These are phyloP conservation scores for Sebastes trivittatus DNA, from an alignment of 2,797 vertebrate species.

Conservation along the genomic window DNA sequence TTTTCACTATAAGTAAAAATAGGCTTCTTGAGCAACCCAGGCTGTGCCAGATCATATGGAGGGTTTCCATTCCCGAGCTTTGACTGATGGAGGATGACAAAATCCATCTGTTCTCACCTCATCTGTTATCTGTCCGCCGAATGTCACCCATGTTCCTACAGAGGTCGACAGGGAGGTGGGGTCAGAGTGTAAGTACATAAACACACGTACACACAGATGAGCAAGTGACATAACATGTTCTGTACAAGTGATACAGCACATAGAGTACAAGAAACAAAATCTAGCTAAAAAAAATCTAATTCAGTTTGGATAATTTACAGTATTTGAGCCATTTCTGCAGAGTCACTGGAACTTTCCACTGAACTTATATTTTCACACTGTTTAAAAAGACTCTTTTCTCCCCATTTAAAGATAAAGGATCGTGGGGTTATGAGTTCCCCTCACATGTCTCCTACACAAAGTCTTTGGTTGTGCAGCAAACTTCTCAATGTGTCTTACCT, in stretches of 20 bases:
- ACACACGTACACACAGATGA: conserved; percentile 9
- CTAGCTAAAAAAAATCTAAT: neutral
- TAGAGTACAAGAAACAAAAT: neutral
- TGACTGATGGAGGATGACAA: conserved; percentile 58
- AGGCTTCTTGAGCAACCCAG: conserved; percentile 29
- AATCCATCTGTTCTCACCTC: conserved; percentile 87
- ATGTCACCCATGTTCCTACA: conserved; percentile 97
- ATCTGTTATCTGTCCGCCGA: conserved; percentile 97
- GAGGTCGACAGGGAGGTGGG: conserved; percentile 31
- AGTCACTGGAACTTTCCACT: neutral
- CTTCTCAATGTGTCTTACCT: conserved; percentile 80
- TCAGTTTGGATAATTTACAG: neutral
- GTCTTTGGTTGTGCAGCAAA: conserved; percentile 10
- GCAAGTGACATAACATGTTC: neutral
- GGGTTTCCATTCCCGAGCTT: conserved; percentile 44
- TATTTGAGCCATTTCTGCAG: conserved; percentile 2
- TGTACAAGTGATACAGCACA: neutral
- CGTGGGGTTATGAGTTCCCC: neutral
- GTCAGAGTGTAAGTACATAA: conserved; percentile 31
- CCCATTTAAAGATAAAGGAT: neutral
- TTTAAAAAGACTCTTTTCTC: neutral
- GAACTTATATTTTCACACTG: neutral
- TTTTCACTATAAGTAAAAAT: conserved; percentile 47
- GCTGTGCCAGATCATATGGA: conserved; percentile 33
- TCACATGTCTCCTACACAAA: conserved; percentile 6